phyloP scores from a whole-genome alignment of 1,140 invertebrate genomes.

The Drosophila ercepeae region DNA sequence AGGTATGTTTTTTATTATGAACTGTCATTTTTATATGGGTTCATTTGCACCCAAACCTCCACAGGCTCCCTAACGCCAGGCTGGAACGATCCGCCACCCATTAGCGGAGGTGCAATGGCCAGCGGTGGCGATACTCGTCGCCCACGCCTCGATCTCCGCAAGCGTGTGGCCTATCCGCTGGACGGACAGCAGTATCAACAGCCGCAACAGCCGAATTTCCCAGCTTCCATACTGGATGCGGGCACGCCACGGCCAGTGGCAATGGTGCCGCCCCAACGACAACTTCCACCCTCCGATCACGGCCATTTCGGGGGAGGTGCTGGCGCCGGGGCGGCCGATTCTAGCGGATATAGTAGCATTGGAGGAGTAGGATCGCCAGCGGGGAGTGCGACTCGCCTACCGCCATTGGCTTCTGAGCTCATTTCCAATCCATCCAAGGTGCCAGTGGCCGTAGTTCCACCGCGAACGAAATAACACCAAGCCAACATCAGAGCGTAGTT shows the following conservation, averaged over 20 bases:
- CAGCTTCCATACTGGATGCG: neutral
- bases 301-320: neutral
- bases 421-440: slow-evolving; percentile 22
- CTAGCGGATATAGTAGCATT: neutral
- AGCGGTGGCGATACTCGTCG: slow-evolving; percentile 40
- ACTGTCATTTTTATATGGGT: neutral
- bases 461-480: slow-evolving; percentile 26
- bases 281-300: slow-evolving; percentile 2
- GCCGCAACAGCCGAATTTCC: neutral
- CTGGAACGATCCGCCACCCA: slow-evolving; percentile 78
- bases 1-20: slow-evolving; percentile 20
- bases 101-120: slow-evolving; percentile 31
- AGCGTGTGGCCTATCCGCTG: slow-evolving; percentile 73
- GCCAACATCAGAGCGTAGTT: slow-evolving; percentile 13
- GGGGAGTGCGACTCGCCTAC: neutral
- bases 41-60: no score
- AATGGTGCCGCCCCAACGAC: slow-evolving; percentile 48
- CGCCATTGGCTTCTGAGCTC: slow-evolving; percentile 3
- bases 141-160: slow-evolving; percentile 72
- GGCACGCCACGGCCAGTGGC: slow-evolving; percentile 40
- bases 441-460: slow-evolving; percentile 32
- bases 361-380: slow-evolving; percentile 2
- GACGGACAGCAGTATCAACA: slow-evolving; percentile 30
- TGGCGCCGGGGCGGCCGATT: neutral
- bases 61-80: slow-evolving; percentile 73